phyloP scores from a whole-genome alignment of 2,888 invertebrate genomes.

The Leucoma salicis region DNA sequence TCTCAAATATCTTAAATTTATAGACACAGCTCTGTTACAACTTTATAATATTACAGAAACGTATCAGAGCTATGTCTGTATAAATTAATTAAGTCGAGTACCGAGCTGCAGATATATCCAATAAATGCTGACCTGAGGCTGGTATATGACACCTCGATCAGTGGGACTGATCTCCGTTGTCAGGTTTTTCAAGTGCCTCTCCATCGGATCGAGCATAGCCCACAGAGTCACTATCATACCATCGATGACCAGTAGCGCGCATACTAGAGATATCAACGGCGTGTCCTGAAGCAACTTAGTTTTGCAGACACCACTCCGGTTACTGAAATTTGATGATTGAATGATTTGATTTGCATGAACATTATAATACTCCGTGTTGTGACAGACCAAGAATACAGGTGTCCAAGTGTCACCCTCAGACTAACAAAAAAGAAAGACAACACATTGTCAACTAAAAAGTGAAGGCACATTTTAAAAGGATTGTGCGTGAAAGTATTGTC shows the following conservation, averaged over 20 bases:
- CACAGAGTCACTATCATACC: constrained; percentile 91
- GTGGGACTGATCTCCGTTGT: constrained; percentile 89
- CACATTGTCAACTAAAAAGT: not conserved
- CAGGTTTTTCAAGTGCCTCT: constrained; percentile 90
- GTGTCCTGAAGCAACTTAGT: constrained; percentile 95
- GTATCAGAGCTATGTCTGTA: no score
- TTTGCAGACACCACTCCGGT: constrained; percentile 91
- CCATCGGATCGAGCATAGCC: constrained; percentile 94
- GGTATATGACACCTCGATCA: constrained; percentile 91
- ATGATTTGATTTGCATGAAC: no score
- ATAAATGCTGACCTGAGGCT: constrained; percentile 85
- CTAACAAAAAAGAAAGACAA: not conserved
- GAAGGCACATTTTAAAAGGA: not conserved
- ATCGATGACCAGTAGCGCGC: constrained; percentile 91
- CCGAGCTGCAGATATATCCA: no score
- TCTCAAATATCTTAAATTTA: no score
- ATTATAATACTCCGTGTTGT: no score
- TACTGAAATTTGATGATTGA: constrained; percentile 74
- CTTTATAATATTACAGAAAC: no score
- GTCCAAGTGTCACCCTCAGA: no score
- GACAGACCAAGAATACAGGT: no score
- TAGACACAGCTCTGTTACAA: no score
- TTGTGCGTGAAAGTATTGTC: no score
- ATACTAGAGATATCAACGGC: constrained; percentile 92
- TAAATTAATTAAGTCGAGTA: no score